Evolutionary conservation across 2,113 vertebrate genomes (phyloP).

Genomic region (Gobio gobio): DNA sequence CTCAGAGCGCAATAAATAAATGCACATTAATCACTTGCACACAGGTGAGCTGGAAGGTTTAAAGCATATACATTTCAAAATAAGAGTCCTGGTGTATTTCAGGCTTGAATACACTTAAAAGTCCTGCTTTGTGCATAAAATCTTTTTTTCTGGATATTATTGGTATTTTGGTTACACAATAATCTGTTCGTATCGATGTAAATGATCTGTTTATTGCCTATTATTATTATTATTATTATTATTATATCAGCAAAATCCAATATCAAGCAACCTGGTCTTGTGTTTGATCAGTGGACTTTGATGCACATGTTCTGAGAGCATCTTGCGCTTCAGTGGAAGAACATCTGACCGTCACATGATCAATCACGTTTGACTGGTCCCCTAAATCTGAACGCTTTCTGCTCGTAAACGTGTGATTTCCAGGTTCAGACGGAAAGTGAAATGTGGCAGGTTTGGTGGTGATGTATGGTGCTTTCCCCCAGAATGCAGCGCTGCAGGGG

Average conservation of each 20-base stretch:
- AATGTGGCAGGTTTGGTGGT: background rate
- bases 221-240: background rate
- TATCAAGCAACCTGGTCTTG: no score
- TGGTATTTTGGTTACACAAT: no score
- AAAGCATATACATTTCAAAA: background rate
- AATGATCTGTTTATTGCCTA: background rate
- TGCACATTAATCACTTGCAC: no score
- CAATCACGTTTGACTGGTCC: background rate
- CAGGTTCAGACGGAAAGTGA: background rate
- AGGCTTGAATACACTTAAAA: background rate
- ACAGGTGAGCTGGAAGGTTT: no score
- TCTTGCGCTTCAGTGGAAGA: background rate
- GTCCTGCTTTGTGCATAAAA: no score
- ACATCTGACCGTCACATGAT: slow-evolving; percentile 10
- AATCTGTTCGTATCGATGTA: no score
- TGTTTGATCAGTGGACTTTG: background rate
- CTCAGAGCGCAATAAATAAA: no score
- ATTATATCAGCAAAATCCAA: background rate
- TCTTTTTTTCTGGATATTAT: no score
- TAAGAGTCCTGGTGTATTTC: background rate
- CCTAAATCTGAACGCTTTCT: background rate
- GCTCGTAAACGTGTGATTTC: background rate
- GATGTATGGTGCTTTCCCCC: background rate
- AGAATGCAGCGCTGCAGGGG: slow-evolving; percentile 36
- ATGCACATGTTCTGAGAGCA: background rate